Base-by-base conservation (phyloP, 2,113 vertebrate species). In the Ascaphus truei region DNA sequence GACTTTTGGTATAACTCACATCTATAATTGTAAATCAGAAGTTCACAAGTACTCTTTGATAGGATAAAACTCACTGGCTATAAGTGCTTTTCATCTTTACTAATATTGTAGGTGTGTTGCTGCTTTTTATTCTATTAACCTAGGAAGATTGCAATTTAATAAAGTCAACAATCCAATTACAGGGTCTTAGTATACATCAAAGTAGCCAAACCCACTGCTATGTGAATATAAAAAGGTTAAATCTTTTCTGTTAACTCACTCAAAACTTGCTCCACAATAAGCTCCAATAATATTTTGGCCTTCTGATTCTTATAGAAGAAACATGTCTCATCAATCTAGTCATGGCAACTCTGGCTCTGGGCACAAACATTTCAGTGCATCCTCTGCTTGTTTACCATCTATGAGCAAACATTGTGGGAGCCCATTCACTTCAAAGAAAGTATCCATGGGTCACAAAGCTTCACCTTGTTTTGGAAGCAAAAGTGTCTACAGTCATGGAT, bases 21-120 rank as follows among this genome's bases (percentile, higher is more conserved):
- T 8, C 30, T 3, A 45, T 9, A 29, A 45, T 3, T 41, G 26
- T 60, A 27, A 50, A 60, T 43, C 37, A 13, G 10, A 20, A 65
- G 23, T 39, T 65, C 16, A 30, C 23, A 15, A 39, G 47, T 55
- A 50, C 31, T 55, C n/a, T 7, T 12, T 41, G 29, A 27, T 34
- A 36, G 13, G 34, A 31, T 27, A 53, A 63, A 63, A 53, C 10
- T 65, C 48, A 41, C 18, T n/a, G 41, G 48, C 23, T 39, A 53
- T 65, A 53, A 51, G 62, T 13, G 31, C 62, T 65, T 53, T 53
- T 65, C 47, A 65, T 65, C 62, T 65, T 55, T 52, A 26, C 62
- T 41, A 65, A 65, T 41, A 37, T 41, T 39, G 10, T 41, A 65
- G 62, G 62, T 65, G 62, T 65, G 62, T 65, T 61, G 6, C 9